These are phyloP conservation scores for Xanthia icteritia DNA, from an alignment of 2,888 invertebrate species.

Conservation along the genomic window DNA sequence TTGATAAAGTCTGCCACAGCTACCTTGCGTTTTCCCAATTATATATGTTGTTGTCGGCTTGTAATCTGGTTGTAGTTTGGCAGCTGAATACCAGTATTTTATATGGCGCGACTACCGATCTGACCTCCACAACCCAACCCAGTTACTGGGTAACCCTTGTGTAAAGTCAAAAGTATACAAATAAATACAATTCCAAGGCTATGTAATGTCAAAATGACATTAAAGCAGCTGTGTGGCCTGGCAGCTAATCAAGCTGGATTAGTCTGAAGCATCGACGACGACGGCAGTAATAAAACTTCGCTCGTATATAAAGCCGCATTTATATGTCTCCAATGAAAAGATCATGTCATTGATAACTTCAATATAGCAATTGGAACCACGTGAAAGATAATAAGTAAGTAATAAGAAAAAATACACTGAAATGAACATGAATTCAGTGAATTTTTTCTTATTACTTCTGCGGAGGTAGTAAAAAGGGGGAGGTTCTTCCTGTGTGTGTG, in stretches of 20 bases:
- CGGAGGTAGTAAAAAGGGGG: not conserved
- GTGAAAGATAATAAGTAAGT: constrained; percentile 3
- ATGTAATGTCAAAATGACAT: constrained; percentile 5
- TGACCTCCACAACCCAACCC: not conserved
- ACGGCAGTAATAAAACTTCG: constrained; percentile 27
- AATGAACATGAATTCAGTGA: no score
- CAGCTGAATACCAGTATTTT: not conserved
- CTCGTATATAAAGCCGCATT: not conserved
- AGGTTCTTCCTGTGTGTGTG: not conserved
- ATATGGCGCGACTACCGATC: no score
- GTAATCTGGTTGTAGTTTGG: no score
- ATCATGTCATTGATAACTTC: constrained; percentile 1
- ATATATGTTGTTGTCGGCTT: not conserved
- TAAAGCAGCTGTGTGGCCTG: constrained; percentile 6
- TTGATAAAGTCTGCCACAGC: not conserved
- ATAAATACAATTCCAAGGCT: not conserved
- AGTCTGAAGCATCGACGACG: constrained; percentile 7
- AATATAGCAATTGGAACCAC: constrained; percentile 2
- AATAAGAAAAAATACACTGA: no score
- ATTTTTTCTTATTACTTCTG: not conserved
- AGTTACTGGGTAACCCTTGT: not conserved
- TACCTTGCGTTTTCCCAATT: not conserved
- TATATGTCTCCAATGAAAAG: not conserved
- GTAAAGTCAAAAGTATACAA: not conserved
- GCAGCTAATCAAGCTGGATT: constrained; percentile 23